Base-by-base conservation (phyloP, 2,888 invertebrate species). In the Monopis laevigella region DNA sequence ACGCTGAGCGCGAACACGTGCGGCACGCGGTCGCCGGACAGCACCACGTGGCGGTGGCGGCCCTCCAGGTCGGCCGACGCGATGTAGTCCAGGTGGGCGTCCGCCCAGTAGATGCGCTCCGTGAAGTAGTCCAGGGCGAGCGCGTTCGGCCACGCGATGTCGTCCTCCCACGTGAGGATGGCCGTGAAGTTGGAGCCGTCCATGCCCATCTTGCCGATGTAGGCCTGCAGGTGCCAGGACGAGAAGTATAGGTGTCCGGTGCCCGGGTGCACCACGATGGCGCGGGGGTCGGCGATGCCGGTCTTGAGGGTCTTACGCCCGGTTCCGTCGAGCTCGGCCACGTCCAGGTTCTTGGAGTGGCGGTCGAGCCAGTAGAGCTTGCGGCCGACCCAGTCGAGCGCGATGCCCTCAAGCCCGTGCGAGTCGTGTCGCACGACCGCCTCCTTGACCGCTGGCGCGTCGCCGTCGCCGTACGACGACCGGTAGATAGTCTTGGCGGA, bases 111-210 rank as follows among this genome's bases (percentile, higher is more conserved):
- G 32, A 99, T 86, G 54, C 92, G 86, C 53, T 98, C 94, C 0
- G 97, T 94, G 62, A 97, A 94, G 65, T 95, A 98, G 60, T 99
- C 98, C 44, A 99, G 89, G 0, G 98, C 94, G 11, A 99, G 67
- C 1, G 98, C 98, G 65, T 99, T 99, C 0, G 98, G 98, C 99
- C 99, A 99, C 1, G 97, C 97, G 39, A 98, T 90, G 56, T 96
- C 96, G 51, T 96, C 88, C 56, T 95, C 93, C 88, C 94, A 93
- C 14, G 90, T 93, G 11, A 98, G 78, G 48, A 98, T 93, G 41
- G 90, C 84, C 0, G 91, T 90, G 55, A 93, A 91, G 58, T 94
- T 93, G 5, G 90, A 88, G 0, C 99, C 99, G 57, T 99, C 98
- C 95, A 99, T 94, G 38, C 96, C 96, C 72, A 98, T 86, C 68